Evolutionary conservation across 2,113 vertebrate species (phyloP).

Genomic region (Microtus pennsylvanicus): DNA sequence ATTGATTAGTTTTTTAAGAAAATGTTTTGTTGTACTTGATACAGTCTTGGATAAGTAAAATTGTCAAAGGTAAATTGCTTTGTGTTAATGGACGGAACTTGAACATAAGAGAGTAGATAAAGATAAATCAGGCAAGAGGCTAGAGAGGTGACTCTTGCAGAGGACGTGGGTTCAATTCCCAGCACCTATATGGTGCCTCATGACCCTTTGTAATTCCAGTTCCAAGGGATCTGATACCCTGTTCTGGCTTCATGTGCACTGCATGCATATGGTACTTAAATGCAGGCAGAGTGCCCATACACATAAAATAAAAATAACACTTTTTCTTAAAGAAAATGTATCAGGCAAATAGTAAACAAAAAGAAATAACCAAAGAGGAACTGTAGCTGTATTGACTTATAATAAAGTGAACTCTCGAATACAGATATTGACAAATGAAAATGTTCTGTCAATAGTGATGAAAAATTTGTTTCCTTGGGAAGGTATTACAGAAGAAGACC

Average conservation of each 20-base stretch:
- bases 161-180: neutral
- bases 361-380: neutral
- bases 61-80: conserved; percentile 50
- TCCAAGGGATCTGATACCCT: neutral
- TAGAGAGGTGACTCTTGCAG: neutral
- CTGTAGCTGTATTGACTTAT: neutral
- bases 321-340: neutral
- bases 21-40: conserved; percentile 56
- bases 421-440: conserved; percentile 16
- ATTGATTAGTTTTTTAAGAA: conserved; percentile 21
- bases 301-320: neutral
- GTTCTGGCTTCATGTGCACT: neutral
- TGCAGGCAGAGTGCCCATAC: neutral
- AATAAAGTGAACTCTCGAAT: neutral
- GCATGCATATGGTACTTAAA: neutral
- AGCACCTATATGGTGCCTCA: neutral
- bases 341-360: neutral
- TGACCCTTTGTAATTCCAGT: neutral
- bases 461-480: neutral
- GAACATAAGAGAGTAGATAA: neutral
- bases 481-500: neutral
- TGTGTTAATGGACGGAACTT: neutral
- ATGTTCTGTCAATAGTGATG: neutral
- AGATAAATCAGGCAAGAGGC: neutral
- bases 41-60: neutral